Base-by-base conservation (phyloP, 2,888 invertebrate genomes). In the Spatulosminthurus flaviceps region DNA sequence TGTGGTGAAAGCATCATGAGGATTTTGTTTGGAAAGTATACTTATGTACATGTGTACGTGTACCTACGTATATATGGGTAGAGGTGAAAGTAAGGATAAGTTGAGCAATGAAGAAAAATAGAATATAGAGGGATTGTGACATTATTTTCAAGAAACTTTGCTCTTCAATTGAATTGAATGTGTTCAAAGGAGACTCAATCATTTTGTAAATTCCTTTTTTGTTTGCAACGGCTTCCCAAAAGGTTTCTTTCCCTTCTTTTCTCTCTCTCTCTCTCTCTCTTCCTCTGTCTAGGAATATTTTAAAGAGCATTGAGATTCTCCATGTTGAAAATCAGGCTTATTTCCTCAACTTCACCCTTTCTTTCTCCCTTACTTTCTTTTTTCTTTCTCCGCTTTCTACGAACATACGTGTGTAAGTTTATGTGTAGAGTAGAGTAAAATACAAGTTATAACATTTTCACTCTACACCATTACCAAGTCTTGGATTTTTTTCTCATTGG, bases 171-270 rank as follows among this genome's bases (percentile, higher is more conserved):
- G 34, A 75, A 61, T 64, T 75, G 75, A 21, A 26, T 34, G 21
- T 64, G 11, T 21, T 61, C 28, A 75, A 64, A 29, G 64, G 64
- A 34, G 51, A 51, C 75, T 64, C 64, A 64, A 61, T 72, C 72
- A 78, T 67, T 67, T 34, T 24, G 51, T 29, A 67, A 64, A 64
- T 64, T 64, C 64, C 78, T 67, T 78, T n/a, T n/a, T 78, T 78
- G 72, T 78, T 78, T 78, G 42, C 66, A 66, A 72, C 41, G 66
- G 34, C 42, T 66, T 72, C 72, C 29, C 64, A 24, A 64, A 64
- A 4, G 64, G n/a, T n/a, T n/a, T n/a, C n/a, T n/a, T n/a, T n/a
- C n/a, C n/a, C n/a, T n/a, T n/a, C n/a, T n/a, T n/a, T n/a, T n/a
- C n/a, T n/a, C n/a, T n/a, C n/a, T n/a, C n/a, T n/a, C n/a, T n/a